Base-by-base conservation (phyloP, 2,113 vertebrate genomes). In the Entelurus aequoreus region DNA sequence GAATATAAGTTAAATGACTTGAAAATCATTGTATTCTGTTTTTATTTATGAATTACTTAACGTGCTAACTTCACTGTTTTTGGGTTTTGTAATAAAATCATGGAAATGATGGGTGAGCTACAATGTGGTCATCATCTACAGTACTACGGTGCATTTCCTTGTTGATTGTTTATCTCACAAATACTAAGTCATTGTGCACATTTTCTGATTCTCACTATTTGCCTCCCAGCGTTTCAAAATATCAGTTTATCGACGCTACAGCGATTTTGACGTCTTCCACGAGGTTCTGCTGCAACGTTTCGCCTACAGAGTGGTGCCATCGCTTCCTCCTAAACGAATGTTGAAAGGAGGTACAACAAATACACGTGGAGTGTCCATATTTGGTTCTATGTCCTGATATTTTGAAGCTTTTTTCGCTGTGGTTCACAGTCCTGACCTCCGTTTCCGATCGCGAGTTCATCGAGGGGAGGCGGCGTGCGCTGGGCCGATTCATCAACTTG, bases 241-340 rank as follows among this genome's bases (percentile, higher is more conserved):
- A 60, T 94, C 95, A 0, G 96, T 98, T 62, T 95, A 95, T 47
- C 81, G 97, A 5, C 86, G 95, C 11, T 99, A 99, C 65, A 99
- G 92, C 0, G 94, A 99, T 63, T 99, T 99, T 1, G 95, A 98
- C 72, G 92, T 95, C 77, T 96, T 99, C 90, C 96, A 98, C 0
- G 95, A 97, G 80, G 84, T 92, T 76, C 86, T 99, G 79, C 91
- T 99, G 4, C 94, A 96, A 82, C 94, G 92, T 71, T 99, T 94
- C 73, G 91, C 95, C 0, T 99, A 99, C 75, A 92, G 97, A 10
- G 92, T 95, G 84, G 96, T 99, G 54, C 97, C 97, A 0, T 91
- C 93, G 0, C 88, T 99, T 36, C 97, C 97, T 0, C 97, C 96
- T 3, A 99, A 99, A 82, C 92, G 95, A 71, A 90, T 94, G 90